Evolutionary conservation across 2,113 vertebrate species (phyloP).

Genomic region (Sula dactylatra): DNA sequence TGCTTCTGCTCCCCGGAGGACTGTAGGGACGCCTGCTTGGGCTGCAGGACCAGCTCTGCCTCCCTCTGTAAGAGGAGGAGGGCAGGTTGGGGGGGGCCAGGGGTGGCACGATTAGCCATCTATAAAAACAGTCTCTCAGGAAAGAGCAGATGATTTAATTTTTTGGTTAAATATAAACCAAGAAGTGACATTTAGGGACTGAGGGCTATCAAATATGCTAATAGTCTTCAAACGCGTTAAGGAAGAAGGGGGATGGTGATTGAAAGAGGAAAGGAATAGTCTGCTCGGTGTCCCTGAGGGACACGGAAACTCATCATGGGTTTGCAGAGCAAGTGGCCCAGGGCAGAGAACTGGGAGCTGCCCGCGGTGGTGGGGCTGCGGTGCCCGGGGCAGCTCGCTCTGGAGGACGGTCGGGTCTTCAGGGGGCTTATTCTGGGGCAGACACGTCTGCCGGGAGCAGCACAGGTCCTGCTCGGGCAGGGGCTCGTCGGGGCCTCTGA

Average conservation of each 20-base stretch:
- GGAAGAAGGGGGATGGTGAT: neutral
- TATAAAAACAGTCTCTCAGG: neutral
- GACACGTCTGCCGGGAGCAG: neutral
- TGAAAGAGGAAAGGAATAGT: neutral
- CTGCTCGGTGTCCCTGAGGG: accelerated
- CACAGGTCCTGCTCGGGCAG: neutral
- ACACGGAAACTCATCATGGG: accelerated
- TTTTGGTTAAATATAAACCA: neutral
- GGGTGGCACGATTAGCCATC: accelerated
- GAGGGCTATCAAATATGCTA: neutral
- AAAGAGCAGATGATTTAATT: neutral
- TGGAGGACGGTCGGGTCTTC: accelerated
- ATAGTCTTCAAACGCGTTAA: neutral
- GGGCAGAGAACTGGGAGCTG: too few species aligned
- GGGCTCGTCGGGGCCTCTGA: neutral
- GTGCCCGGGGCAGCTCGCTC: neutral
- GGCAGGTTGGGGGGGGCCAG: neutral
- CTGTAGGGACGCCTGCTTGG: neutral
- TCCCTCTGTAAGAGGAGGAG: too few species aligned
- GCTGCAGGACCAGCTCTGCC: neutral
- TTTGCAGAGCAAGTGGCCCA: neutral
- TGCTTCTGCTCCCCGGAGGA: neutral
- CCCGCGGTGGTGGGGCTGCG: neutral
- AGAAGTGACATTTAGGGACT: neutral
- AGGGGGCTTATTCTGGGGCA: neutral